phyloP scores from a whole-genome alignment of 2,113 vertebrate species.

The Quiscalus mexicanus region DNA sequence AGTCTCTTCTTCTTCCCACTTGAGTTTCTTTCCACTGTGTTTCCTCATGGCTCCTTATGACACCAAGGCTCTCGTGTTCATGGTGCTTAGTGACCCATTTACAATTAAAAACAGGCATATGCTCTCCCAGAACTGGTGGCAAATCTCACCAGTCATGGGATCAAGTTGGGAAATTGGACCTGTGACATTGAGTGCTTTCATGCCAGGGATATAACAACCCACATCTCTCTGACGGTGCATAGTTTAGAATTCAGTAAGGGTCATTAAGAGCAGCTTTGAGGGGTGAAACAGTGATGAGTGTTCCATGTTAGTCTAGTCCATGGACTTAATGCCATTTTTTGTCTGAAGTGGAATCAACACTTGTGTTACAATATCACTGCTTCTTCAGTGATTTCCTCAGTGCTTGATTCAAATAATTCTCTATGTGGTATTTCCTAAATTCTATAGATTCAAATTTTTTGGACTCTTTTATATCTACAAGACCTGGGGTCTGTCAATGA shows the following conservation, averaged over 20 bases:
- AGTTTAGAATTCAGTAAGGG: not conserved
- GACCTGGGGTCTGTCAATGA: not conserved
- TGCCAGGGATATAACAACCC: not conserved
- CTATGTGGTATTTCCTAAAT: not conserved
- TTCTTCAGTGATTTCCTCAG: not conserved
- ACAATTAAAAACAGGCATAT: not conserved
- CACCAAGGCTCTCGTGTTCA: not conserved
- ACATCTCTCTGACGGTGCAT: not conserved
- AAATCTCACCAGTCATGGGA: not conserved
- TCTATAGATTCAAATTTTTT: not conserved
- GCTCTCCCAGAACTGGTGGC: not conserved
- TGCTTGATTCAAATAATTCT: not conserved
- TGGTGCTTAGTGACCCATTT: not conserved
- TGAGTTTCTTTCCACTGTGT: not conserved
- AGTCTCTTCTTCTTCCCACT: not conserved
- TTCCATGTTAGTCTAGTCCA: not conserved
- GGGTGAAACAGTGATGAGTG: not conserved
- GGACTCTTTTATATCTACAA: not conserved
- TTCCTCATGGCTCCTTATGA: not conserved
- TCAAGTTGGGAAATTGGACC: not conserved
- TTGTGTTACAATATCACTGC: not conserved
- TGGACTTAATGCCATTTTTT: not conserved
- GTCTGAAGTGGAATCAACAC: not conserved
- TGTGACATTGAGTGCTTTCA: not conserved
- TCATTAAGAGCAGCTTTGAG: not conserved